phyloP scores from a whole-genome alignment of 2,888 invertebrate genomes.

The Osedax fenrisi region DNA sequence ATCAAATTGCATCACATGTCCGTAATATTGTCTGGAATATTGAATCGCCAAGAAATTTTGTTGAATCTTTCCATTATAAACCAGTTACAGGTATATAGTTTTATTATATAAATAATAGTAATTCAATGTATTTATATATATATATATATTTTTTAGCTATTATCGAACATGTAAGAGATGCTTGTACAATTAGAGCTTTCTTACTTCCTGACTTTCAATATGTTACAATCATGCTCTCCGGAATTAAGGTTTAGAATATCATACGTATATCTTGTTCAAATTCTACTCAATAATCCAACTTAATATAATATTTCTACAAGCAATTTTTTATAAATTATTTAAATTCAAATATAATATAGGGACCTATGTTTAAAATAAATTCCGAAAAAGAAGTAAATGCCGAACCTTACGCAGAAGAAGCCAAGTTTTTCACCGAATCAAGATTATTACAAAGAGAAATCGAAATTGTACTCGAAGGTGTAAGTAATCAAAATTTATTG shows the following conservation, averaged over 20 bases:
- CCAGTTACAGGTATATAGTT: conserved; percentile 58
- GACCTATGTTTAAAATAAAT: conserved; percentile 64
- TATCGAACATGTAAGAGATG: conserved; percentile 92
- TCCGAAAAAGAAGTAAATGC: conserved; percentile 49
- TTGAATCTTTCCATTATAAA: conserved; percentile 72
- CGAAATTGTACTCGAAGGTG: conserved; percentile 66
- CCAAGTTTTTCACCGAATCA: conserved; percentile 81
- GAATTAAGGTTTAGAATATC: conserved; percentile 61
- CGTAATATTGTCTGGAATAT: conserved; percentile 77
- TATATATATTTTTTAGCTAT: conserved; percentile 58
- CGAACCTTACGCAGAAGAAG: conserved; percentile 70
- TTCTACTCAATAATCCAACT: neutral
- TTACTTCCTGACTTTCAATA: conserved; percentile 78
- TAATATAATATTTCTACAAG: neutral
- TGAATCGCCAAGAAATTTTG: conserved; percentile 69
- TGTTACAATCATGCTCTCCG: conserved; percentile 86
- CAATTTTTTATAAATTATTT: neutral
- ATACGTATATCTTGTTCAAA: conserved; percentile 7
- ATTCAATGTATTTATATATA: neutral
- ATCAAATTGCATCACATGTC: conserved; percentile 58
- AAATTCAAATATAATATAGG: no score
- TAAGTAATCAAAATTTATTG: conserved; percentile 73
- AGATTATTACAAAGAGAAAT: conserved; percentile 74
- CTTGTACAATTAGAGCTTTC: conserved; percentile 82
- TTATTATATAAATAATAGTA: neutral